A percentile compares a stretch with the other conserved stretches of the same genome.
phyloP scores from a whole-genome alignment of 2,888 invertebrate genomes.

The Caenorhabditis parvicauda region DNA sequence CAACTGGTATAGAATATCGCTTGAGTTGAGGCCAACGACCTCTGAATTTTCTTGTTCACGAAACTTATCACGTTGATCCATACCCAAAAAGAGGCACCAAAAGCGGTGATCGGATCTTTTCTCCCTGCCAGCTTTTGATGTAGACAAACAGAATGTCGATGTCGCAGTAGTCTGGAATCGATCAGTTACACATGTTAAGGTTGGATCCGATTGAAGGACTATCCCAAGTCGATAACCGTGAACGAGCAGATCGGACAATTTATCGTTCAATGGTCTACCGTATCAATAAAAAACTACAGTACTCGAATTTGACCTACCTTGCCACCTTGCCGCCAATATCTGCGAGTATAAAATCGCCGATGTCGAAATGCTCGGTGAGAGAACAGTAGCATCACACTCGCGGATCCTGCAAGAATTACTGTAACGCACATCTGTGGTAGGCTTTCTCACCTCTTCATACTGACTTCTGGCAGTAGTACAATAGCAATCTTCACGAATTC shows the following conservation, averaged over 20 bases:
- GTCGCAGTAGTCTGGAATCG: conserved; percentile 27
- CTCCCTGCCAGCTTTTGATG: conserved; percentile 29
- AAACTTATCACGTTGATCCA: background rate
- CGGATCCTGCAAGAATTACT: conserved; percentile 5
- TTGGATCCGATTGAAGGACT: no score
- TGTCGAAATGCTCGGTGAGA: conserved; percentile 16
- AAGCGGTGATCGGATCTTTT: conserved; percentile 22
- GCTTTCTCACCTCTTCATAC: conserved; percentile 11
- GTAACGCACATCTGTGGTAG: no score
- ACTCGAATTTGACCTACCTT: background rate
- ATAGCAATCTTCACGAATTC: conserved; percentile 18
- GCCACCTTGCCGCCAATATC: conserved; percentile 22
- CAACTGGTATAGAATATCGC: conserved; percentile 21
- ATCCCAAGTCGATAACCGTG: no score
- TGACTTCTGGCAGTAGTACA: conserved; percentile 22
- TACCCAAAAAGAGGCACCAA: conserved; percentile 30
- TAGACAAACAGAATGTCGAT: conserved; percentile 39
- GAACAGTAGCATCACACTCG: conserved; percentile 24
- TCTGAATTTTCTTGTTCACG: conserved; percentile 5
- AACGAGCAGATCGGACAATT: no score
- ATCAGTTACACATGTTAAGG: no score
- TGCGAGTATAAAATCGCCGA: conserved; percentile 29
- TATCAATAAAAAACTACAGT: background rate
- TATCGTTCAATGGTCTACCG: no score
- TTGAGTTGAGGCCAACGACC: conserved; percentile 27